Evolutionary conservation across 2,113 vertebrate species (phyloP), one percentile per base, ranked within the genome.

Genomic region (Nematolebias whitei): DNA sequence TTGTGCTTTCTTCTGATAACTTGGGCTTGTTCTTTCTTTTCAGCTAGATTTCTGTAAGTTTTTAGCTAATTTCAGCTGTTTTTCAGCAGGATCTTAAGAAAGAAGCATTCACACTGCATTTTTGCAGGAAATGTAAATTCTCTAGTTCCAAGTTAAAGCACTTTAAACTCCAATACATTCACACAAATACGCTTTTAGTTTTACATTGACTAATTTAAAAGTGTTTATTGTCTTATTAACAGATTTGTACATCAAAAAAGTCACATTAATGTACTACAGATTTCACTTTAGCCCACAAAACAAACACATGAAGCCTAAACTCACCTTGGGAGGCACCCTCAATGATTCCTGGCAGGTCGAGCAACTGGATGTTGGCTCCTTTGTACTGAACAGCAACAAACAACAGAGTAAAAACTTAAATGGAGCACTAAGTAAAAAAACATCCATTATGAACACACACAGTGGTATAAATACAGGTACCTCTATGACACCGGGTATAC

Each of bases 321-420:
- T 0, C 55, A 99, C 98, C 98, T 95, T 99, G 98, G 10, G 98
- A 92, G 32, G 98, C 98, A 56, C 98, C 98, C 91, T 99, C 98
- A 3, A 99, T 99, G 87, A 99, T 99, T 79, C 98, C 98, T 23
- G 98, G 98, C 60, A 99, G 94, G 92, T 99, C 98, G 50, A 99
- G 85, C 68, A 99, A 92, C 85, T 99, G 98, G 79, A 99, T 99
- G 76, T 98, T 99, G 75, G 98, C 98, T 24, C 98, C 98, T 94
- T 99, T 99, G 79, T 99, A 98, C 98, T 99, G 79, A 74, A 90
- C 29, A 83, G 24, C 5, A 71, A 57, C 1, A 58, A 20, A 49
- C 18, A 26, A 64, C 16, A 56, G 16, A 3, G 13, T 41, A 56
- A 64, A n/a, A 10, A 3, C 3, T 45, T 1, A 43, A n/a, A 20